A percentile compares a stretch with the other conserved stretches of the same genome.
These are phyloP conservation scores for Caenorhabditis elegans DNA, from an alignment of 1,140 invertebrate species.

Conservation along the genomic window WBcel235 BX284604.4:5496501-5497000, in stretches of 20 bases:
- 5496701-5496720: conserved; percentile 50
- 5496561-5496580: no score
- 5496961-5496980: conserved; percentile 51
- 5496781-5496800: neutral
- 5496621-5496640: conserved; percentile 55
- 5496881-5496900: conserved; percentile 15
- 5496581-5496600: no score
- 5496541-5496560: no score
- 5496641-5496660: conserved; percentile 58
- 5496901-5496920: conserved; percentile 52
- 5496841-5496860: conserved; percentile 62
- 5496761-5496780: conserved; percentile 49
- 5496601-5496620: no score
- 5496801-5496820: conserved; percentile 16
- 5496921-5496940: conserved; percentile 62
- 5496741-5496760: conserved; percentile 54
- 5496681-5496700: conserved; percentile 42
- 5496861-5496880: conserved; percentile 33
- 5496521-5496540: no score
- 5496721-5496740: conserved; percentile 49
- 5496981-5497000: conserved; percentile 43
- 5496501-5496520: no score
- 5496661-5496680: conserved; percentile 58
- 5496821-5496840: conserved; percentile 45
- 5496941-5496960: conserved; percentile 58